Conservation (phyloP, 2,888 invertebrate genomes). For the Apamea monoglypha region DNA sequence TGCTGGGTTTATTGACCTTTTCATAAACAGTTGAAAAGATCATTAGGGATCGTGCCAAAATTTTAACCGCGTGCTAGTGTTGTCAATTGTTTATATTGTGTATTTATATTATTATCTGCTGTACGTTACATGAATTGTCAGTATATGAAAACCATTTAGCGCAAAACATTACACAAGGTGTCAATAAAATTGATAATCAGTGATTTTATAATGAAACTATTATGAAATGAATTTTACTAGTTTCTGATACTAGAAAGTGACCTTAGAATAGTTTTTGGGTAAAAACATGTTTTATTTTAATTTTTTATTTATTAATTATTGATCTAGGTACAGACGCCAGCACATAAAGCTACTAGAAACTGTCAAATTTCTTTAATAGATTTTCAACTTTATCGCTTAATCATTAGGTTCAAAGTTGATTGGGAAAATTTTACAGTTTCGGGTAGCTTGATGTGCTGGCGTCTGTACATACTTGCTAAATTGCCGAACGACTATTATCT, state of each 20-base stretch:
- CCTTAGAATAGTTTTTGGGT: neutral
- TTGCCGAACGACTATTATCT: neutral
- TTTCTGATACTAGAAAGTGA: neutral
- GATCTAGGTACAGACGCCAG: too few relatives aligned
- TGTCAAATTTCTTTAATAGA: too few relatives aligned
- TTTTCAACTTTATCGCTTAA: too few relatives aligned
- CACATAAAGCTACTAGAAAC: too few relatives aligned
- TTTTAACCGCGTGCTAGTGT: neutral
- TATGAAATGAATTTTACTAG: neutral
- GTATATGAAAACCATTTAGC: neutral
- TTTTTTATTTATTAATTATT: too few relatives aligned
- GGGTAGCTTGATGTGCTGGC: too few relatives aligned
- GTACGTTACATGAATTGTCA: neutral
- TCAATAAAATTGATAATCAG: neutral
- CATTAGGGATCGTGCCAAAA: conserved; percentile 52
- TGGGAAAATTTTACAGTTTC: too few relatives aligned
- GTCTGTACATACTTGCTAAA: too few relatives aligned
- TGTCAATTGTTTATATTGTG: neutral
- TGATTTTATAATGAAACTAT: neutral
- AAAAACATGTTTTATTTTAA: neutral
- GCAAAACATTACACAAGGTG: neutral
- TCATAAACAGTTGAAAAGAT: conserved; percentile 17
- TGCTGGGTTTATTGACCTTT: conserved; percentile 38
- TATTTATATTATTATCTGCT: conserved; percentile 3
- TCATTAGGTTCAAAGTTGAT: too few relatives aligned